Evolutionary conservation across 2,888 invertebrate species (phyloP), one percentile per base, ranked within the genome.

Genomic region (Baccha elongata): DNA sequence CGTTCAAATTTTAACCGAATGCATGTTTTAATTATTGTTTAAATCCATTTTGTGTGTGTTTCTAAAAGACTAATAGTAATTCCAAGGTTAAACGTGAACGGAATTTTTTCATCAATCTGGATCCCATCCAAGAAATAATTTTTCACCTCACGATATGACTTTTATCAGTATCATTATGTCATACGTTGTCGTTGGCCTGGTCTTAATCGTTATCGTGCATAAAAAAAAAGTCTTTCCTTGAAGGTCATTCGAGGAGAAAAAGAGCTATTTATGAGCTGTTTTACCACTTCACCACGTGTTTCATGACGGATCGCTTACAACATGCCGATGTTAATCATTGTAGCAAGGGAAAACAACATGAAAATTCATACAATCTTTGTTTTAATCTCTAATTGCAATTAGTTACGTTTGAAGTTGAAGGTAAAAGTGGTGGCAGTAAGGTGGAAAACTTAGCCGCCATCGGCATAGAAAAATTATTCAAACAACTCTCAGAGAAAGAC

Each of bases 311-410:
- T 40, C 40, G 44, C 46, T 62, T 35, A 62, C 37, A 26, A 26
- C 26, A 26, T 26, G 19, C 53, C 53, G 15, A 67, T 44, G 58
- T 48, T 69, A 58, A 58, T 48, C 48, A 58, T 26, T 55, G 26
- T 48, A 17, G 46, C 37, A 19, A 46, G 23, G 3, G 58, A 58
- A 69, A 69, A 37, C 11, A 58, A 58, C 69, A 48, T 26, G 37
- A 48, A 48, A 48, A 23, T 69, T 58, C 37, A 44, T 46, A 37
- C 58, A 69, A 69, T 69, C 69, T 69, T 46, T 58, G 46, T 58
- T 69, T 46, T 46, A 58, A 69, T 69, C 69, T 69, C 26, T 60
- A 58, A 60, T 69, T 69, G 58, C 69, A 69, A 69, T 69, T 58
- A 69, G 69, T 48, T 37, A 69, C 37, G 48, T 60, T 58, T 26